Percentiles rank a stretch among this genome's conserved stretches.
Conservation (phyloP, 2,888 invertebrate species). For the Bombylius major region DNA sequence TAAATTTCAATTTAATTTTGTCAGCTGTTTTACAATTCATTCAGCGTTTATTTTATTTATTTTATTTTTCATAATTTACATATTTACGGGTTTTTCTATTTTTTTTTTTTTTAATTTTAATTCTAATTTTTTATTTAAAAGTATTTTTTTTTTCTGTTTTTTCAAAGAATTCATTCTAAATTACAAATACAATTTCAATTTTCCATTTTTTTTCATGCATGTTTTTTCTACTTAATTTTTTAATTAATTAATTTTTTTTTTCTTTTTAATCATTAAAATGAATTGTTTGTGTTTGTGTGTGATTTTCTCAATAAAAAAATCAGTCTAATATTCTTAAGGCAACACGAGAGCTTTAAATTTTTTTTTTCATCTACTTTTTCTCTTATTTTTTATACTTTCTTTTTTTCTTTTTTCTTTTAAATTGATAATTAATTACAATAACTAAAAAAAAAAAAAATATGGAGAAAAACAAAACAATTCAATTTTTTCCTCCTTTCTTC, state of each 20-base stretch:
- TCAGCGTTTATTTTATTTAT: no score
- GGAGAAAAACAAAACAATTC: background rate
- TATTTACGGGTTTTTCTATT: background rate
- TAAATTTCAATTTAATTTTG: no score
- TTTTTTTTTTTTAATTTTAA: background rate
- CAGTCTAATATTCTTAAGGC: constrained; percentile 57
- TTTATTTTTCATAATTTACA: no score
- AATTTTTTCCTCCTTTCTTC: background rate
- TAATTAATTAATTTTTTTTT: background rate
- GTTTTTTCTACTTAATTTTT: background rate
- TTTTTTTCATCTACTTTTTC: background rate
- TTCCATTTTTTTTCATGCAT: background rate
- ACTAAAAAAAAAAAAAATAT: no score
- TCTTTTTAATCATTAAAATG: background rate
- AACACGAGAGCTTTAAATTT: constrained; percentile 43
- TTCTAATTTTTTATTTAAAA: background rate
- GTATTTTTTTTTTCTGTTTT: background rate
- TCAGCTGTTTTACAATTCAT: no score
- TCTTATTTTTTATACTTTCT: background rate
- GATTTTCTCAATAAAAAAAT: constrained; percentile 26
- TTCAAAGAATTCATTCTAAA: background rate
- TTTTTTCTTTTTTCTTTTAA: background rate
- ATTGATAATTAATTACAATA: background rate
- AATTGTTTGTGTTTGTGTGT: background rate
- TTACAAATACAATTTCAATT: no score